Conservation (phyloP, 1,140 invertebrate genomes). For the Ptiloglossa arizonensis region DNA sequence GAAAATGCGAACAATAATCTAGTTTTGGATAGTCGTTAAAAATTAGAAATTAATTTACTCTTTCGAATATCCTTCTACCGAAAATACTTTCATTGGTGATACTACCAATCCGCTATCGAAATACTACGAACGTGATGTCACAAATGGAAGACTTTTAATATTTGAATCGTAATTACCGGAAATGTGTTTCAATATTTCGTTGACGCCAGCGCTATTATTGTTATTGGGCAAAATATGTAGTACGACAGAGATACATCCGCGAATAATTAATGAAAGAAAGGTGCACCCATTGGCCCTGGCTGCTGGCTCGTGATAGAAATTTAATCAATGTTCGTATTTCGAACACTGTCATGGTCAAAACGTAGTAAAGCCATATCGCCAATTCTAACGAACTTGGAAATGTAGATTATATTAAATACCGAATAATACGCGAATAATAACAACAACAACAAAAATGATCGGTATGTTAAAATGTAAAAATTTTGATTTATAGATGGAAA, state of each 20-base stretch:
- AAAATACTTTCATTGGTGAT: too few relatives aligned
- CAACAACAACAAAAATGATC: background rate
- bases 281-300: background rate
- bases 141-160: background rate
- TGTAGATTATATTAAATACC: background rate
- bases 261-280: constrained; percentile 6
- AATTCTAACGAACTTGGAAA: background rate
- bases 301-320: constrained; percentile 1
- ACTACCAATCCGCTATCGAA: too few relatives aligned
- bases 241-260: background rate
- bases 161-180: background rate
- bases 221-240: background rate
- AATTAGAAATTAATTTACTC: too few relatives aligned
- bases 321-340: constrained; percentile 3
- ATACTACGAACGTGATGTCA: too few relatives aligned
- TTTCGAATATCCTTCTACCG: too few relatives aligned
- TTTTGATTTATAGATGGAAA: too few relatives aligned
- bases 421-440: background rate
- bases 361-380: background rate
- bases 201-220: background rate
- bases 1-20: background rate
- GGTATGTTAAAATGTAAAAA: background rate
- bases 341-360: background rate
- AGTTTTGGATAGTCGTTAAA: background rate
- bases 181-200: too few relatives aligned